Evolutionary conservation across 2,797 vertebrate genomes (phyloP).

Genomic region (Periparus ater): DNA sequence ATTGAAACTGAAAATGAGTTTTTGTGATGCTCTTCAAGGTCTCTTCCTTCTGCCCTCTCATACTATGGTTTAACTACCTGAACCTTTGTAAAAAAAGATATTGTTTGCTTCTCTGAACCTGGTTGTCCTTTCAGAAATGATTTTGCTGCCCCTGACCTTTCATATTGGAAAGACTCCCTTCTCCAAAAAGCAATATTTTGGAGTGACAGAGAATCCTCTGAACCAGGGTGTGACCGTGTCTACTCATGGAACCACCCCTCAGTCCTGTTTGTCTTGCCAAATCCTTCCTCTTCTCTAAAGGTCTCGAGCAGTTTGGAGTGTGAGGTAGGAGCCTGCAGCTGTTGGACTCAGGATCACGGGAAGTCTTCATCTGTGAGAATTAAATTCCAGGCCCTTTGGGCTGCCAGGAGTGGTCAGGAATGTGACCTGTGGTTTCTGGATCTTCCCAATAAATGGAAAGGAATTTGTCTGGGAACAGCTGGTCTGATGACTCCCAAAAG

Average conservation of each 20-base stretch:
- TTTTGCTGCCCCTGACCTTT: background rate
- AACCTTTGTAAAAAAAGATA: background rate
- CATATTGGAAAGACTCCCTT: background rate
- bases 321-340: conserved; percentile 24
- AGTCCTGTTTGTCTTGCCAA: background rate
- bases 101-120: background rate
- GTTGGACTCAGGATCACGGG: background rate
- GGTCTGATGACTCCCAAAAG: background rate
- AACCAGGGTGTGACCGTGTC: background rate
- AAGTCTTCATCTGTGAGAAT: background rate
- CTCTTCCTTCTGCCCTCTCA: background rate
- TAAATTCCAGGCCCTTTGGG: background rate
- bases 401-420: conserved; percentile 35
- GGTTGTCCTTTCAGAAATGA: background rate
- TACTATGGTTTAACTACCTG: background rate
- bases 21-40: background rate
- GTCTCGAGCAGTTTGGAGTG: background rate
- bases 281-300: background rate
- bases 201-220: background rate
- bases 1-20: background rate
- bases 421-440: conserved; percentile 45
- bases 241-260: background rate
- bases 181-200: background rate
- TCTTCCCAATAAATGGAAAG: background rate
- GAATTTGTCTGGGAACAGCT: conserved; percentile 47